Evolutionary conservation across 1,140 invertebrate species (phyloP).

Genomic region (Rhopalosiphum maidis): DNA sequence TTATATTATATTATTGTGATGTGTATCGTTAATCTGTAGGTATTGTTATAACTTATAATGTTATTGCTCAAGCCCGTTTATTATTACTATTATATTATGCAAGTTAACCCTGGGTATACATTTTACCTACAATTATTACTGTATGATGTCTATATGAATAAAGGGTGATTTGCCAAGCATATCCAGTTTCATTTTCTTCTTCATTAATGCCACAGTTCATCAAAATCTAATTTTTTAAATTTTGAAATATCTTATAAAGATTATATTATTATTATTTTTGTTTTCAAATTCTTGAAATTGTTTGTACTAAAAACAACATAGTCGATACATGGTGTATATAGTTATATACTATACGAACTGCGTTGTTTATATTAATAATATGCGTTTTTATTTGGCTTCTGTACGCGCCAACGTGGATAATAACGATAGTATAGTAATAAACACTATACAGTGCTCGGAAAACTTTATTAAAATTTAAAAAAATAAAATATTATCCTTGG

Average conservation of each 20-base stretch:
- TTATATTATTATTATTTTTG: too few relatives aligned
- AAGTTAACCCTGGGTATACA: not conserved
- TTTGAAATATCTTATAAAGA: too few relatives aligned
- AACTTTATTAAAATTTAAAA: not conserved
- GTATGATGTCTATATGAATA: too few relatives aligned
- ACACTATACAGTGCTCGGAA: not conserved
- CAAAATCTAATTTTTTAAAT: too few relatives aligned
- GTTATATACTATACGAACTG: not conserved
- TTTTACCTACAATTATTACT: too few relatives aligned
- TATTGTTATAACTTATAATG: not conserved
- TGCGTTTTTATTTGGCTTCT: not conserved
- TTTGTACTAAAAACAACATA: not conserved
- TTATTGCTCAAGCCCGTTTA: not conserved
- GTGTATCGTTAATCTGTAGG: not conserved
- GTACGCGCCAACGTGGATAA: not conserved
- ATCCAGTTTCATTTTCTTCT: too few relatives aligned
- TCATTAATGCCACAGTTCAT: too few relatives aligned
- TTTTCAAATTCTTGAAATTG: too few relatives aligned
- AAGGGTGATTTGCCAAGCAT: too few relatives aligned
- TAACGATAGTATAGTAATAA: not conserved
- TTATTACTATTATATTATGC: not conserved
- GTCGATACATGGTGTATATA: not conserved
- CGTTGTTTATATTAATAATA: not conserved
- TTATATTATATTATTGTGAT: not conserved
- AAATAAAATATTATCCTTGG: conserved; percentile 34